Evolutionary conservation across 2,797 vertebrate genomes (phyloP), one percentile per base, ranked within the genome.

Genomic region (Crocidura indochinensis): DNA sequence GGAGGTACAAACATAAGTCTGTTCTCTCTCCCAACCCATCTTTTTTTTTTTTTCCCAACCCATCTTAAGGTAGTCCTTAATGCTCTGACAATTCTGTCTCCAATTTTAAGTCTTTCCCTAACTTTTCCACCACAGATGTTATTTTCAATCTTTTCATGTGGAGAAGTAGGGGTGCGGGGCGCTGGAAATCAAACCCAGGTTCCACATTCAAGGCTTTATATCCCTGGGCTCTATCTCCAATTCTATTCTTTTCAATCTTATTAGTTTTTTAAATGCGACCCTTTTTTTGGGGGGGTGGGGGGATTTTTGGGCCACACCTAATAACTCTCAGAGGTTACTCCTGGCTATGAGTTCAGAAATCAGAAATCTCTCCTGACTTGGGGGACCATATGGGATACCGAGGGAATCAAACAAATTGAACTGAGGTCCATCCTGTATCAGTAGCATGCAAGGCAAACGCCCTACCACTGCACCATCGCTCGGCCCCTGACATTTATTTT

Each of bases 201-300:
- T 6, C 17, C 17, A 7, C 53, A 7, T 56, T 60, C 56, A 60
- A 22, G 56, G 22, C 56, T 17, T 20, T 60, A 17, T 20, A 60
- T 20, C 56, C 22, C 56, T 60, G 56, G 20, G 56, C 56, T 60
- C 14, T 60, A 60, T 72, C 84, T 92, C 19, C 17, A 56, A 71
- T 27, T 75, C 51, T 84, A 65, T 71, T 89, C 69, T 62, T 93
- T 62, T 38, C 44, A 82, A 53, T 73, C 56, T 73, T 80, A 62
- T n/a, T 15, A 24, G 60, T 69, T 69, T 69, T 38, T 29, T 69
- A 74, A 75, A 51, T 71, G 62, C 4, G 26, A 60, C 56, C 65
- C 72, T 94, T 94, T 78, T 88, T 88, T 84, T 68, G 38, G 38
- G 38, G 38, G 38, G 38, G 38, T n/a, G n/a, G n/a, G n/a, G n/a